Evolutionary conservation across 2,113 vertebrate species (phyloP), one percentile per base, ranked within the genome.

Genomic region (Eurystomus gularis): DNA sequence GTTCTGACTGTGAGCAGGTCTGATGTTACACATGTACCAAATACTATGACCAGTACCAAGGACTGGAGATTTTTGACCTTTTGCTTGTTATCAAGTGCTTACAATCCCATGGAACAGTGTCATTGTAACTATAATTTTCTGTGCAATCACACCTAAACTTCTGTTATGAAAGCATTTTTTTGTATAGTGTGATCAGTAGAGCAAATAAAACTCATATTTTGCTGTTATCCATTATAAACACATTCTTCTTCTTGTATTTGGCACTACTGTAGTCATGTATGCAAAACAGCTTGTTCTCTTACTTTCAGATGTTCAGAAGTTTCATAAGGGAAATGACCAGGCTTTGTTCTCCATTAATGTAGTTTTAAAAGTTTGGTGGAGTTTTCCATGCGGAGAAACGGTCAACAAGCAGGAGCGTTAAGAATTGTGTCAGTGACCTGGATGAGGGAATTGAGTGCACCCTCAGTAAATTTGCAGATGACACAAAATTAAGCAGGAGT

Each of bases 41-140:
- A 37, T 72, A 39, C 14, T 0, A 0, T 46, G 35, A 7, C 23
- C 0, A 4, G 28, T 62, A 65, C 10, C 14, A 57, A n/a, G 29
- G 37, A 31, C 24, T 2, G 0, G 42, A 80, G 25, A 49, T 76
- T 61, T 78, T 82, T 78, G 28, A 87, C 20, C 17, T 78, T 92
- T 76, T 84, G 10, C 28, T 73, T 1, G 1, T 25, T 49, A 35
- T 3, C 35, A 42, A 33, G 7, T 9, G 9, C 23, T 66, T 69
- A 42, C 2, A 10, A 65, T 76, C 29, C 24, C 1, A 1, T 49
- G 39, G 61, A 51, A 20, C 60, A 5, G 9, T 82, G n/a, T 31
- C 28, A 61, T 20, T 55, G 11, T 51, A 75, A 82, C 64, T 23
- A 48, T 42, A 72, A 42, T 48, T 54, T 79, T 69, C 48, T 28